Percentiles rank a stretch among this genome's conserved stretches.
Conservation (phyloP, 2,113 vertebrate species). For the Ammodytes marinus region DNA sequence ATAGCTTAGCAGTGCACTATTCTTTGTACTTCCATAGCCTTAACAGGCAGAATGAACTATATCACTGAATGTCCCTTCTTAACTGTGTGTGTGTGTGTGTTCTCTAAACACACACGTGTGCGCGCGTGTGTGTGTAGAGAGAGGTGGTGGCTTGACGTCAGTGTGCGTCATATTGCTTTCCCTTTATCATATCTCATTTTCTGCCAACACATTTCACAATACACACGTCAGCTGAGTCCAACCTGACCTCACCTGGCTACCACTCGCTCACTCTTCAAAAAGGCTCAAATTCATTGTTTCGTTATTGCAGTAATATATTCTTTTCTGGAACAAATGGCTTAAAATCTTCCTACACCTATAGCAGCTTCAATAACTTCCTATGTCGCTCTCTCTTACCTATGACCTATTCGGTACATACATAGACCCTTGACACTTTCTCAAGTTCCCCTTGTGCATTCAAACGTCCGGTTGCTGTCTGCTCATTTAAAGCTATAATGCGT, state of each 20-base stretch:
- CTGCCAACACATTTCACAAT: conserved; percentile 65
- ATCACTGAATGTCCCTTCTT: conserved; percentile 36
- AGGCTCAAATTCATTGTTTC: conserved; percentile 1
- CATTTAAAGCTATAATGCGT: no score
- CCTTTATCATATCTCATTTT: conserved; percentile 39
- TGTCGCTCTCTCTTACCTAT: neutral
- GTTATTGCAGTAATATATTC: conserved; percentile 42
- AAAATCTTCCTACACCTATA: conserved; percentile 4
- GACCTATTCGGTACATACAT: neutral
- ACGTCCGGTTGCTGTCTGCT: no score
- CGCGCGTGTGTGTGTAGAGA: conserved; percentile 20
- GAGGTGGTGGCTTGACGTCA: conserved; percentile 72
- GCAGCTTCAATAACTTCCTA: neutral
- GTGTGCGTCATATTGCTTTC: conserved; percentile 66
- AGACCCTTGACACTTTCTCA: neutral
- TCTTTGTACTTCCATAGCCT: conserved; percentile 54
- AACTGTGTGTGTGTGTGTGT: conserved; percentile 25
- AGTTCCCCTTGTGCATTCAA: neutral
- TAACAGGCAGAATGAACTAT: conserved; percentile 44
- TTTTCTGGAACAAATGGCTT: conserved; percentile 53
- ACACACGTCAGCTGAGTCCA: conserved; percentile 25
- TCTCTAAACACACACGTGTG: neutral
- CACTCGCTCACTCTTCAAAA: neutral
- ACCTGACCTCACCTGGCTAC: conserved; percentile 17
- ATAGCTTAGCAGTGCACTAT: conserved; percentile 50